A percentile compares a stretch with the other conserved stretches of the same genome.
Conservation (phyloP, 2,113 vertebrate species). For the Psephotus haematonotus region DNA sequence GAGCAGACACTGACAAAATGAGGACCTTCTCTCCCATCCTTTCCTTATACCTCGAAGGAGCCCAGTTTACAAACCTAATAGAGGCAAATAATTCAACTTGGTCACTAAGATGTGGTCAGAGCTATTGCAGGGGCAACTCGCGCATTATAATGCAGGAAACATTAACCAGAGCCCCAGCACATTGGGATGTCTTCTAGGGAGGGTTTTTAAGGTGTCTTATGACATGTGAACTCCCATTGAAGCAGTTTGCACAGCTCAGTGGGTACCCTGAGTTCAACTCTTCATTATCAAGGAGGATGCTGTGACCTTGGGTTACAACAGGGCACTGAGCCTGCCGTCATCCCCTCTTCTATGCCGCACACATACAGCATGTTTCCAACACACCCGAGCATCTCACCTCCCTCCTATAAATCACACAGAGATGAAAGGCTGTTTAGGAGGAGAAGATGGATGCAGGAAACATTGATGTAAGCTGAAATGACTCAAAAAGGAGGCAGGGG, state of each 20-base stretch:
- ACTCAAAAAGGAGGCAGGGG: not conserved
- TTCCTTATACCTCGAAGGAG: not conserved
- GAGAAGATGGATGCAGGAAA: not conserved
- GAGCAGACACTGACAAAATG: rapidly evolving
- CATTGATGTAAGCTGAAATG: not conserved
- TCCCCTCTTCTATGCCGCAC: rapidly evolving
- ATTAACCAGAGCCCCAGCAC: not conserved
- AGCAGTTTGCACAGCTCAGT: not conserved
- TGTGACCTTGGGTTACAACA: not conserved
- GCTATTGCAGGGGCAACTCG: not conserved
- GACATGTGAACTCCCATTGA: not conserved
- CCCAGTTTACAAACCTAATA: not conserved
- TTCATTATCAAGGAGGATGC: not conserved
- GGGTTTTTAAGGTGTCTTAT: not conserved
- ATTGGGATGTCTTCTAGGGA: not conserved
- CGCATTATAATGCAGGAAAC: not conserved
- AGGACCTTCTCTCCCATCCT: not conserved
- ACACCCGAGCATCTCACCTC: not conserved
- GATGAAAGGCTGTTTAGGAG: not conserved
- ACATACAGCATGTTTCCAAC: not conserved
- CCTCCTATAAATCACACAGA: not conserved
- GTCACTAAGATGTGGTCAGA: not conserved
- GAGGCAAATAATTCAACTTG: not conserved
- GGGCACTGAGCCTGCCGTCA: not conserved
- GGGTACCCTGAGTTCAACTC: not conserved